Percentiles rank a stretch among this genome's conserved stretches.
These are phyloP conservation scores for Montipora sp. DNA, from an alignment of 64 coral and sea anemone genomes.

Conservation along the genomic window DNA sequence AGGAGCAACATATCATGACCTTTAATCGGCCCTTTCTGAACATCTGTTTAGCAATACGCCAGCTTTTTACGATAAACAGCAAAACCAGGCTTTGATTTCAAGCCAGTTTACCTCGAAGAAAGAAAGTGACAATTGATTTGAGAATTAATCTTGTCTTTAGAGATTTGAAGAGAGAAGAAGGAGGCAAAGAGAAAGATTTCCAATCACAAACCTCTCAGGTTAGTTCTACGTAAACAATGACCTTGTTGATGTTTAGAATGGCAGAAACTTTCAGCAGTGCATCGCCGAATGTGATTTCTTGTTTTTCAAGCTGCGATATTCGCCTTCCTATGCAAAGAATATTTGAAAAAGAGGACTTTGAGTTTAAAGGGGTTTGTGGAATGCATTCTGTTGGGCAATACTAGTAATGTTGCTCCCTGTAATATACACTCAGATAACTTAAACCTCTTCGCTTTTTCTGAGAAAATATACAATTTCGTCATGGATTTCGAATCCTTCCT, in stretches of 20 bases:
- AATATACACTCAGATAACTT: no score
- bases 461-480: no score
- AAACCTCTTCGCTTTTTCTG: no score
- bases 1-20: not conserved
- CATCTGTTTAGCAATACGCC: not conserved
- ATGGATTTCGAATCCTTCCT: no score
- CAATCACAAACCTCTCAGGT: constrained; percentile 39
- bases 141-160: not conserved
- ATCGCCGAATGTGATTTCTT: not conserved
- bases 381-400: no score
- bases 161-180: not conserved
- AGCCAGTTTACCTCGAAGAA: not conserved
- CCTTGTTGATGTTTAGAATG: not conserved
- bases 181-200: constrained; percentile 16
- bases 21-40: not conserved
- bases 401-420: no score
- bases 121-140: not conserved
- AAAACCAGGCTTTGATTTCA: not conserved
- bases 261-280: not conserved
- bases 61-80: not conserved
- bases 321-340: no score
- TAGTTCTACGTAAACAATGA: constrained; percentile 4
- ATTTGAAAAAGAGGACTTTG: no score
- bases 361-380: no score
- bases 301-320: no score